These are phyloP conservation scores for Smithornis capensis DNA, from an alignment of 2,113 vertebrate species.

Conservation along the genomic window DNA sequence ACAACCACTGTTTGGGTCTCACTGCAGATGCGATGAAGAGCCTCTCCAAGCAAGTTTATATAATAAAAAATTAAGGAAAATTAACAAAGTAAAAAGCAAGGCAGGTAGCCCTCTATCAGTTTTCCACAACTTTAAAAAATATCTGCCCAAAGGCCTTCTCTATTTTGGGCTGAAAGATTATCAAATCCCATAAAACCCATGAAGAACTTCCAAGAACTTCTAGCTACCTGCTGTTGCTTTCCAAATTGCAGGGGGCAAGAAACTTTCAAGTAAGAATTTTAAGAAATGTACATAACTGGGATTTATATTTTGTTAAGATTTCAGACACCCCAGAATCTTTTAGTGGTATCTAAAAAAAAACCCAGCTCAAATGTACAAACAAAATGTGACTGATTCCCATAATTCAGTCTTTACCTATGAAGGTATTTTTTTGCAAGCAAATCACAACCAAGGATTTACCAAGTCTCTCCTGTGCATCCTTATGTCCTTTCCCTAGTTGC, in stretches of 20 bases:
- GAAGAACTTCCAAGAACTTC: not conserved
- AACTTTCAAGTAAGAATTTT: not conserved
- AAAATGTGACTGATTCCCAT: fast-evolving
- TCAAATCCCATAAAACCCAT: not conserved
- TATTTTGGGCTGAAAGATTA: not conserved
- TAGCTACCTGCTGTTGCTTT: not conserved
- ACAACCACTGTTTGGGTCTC: not conserved
- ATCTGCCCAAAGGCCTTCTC: not conserved
- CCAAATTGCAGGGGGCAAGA: not conserved
- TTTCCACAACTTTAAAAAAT: not conserved
- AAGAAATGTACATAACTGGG: not conserved
- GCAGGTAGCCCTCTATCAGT: not conserved
- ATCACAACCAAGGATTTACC: not conserved
- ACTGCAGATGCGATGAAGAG: not conserved
- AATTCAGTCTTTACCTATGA: not conserved
- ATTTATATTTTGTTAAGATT: not conserved
- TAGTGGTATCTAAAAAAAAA: not conserved
- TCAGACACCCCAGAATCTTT: not conserved
- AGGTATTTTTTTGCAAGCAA: not conserved
- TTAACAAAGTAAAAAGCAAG: not conserved
- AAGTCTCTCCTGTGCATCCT: not conserved
- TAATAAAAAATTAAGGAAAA: not conserved
- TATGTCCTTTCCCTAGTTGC: not conserved
- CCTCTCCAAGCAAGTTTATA: not conserved
- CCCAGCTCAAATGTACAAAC: not conserved